phyloP scores from a whole-genome alignment of 30 jellyfish, hydroid and myxozoan genomes.

The Mastigias papua region DNA sequence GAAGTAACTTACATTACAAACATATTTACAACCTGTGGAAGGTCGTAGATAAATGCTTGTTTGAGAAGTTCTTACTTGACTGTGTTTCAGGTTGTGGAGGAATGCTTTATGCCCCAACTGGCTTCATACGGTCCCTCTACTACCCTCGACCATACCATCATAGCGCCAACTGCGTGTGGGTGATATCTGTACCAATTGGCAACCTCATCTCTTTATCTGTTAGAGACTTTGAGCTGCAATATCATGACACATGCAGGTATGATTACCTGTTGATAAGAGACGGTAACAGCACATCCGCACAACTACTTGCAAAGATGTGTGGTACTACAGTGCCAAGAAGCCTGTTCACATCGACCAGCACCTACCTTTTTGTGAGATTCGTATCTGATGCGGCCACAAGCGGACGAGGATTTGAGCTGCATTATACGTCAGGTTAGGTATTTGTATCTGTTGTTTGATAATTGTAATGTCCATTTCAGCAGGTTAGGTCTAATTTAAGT shows the following conservation, averaged over 20 bases:
- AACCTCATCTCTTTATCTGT: slow-evolving; percentile 57
- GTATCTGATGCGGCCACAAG: not conserved
- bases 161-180: slow-evolving; percentile 71
- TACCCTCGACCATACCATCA: slow-evolving; percentile 76
- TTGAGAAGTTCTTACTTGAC: not conserved
- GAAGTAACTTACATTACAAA: not conserved
- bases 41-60: not conserved
- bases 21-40: not conserved
- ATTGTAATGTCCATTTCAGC: not conserved
- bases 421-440: slow-evolving; percentile 36
- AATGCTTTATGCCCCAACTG: slow-evolving; percentile 50
- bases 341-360: slow-evolving; percentile 48
- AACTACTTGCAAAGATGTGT: slow-evolving; percentile 3
- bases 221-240: slow-evolving; percentile 46
- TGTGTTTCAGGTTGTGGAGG: slow-evolving; percentile 86
- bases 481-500: not conserved
- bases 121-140: slow-evolving; percentile 72
- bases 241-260: slow-evolving; percentile 35
- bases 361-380: slow-evolving; percentile 23
- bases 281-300: slow-evolving; percentile 37
- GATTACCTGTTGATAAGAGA: slow-evolving; percentile 63
- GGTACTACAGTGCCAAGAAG: not conserved
- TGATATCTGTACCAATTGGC: slow-evolving; percentile 59
- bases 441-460: not conserved
- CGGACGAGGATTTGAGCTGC: not conserved